Evolutionary conservation across 2,888 invertebrate species (phyloP), one percentile per base, ranked within the genome.

Genomic region (Penaeus monodon): DNA sequence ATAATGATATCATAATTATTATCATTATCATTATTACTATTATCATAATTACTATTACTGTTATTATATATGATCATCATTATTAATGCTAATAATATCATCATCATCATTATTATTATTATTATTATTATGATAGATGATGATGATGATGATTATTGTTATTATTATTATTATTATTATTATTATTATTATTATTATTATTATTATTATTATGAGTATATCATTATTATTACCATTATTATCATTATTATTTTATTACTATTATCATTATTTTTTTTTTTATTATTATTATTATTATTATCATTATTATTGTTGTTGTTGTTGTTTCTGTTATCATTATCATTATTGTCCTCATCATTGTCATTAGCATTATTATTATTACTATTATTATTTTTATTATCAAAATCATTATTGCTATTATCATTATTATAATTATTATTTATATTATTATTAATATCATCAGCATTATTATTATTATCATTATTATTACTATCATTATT

Each of bases 161-260:
- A n/a, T n/a, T 73, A 73, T 73, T 73, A 29, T 73, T 73, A 73
- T 73, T 29, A 73, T 73, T 7, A 22, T 27, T 73, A n/a, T 2
- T 27, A n/a, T 33, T 73, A 73, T 73, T 29, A n/a, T 73, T 73
- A 22, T 73, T 27, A 3, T 29, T 24, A 22, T 73, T 1, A 4
- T 73, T 14, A n/a, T 29, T 1, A n/a, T 33, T 33, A n/a, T 73
- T 1, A n/a, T 73, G 20, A n/a, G 27, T 14, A 0, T 73, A n/a
- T 7, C 33, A 33, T 33, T 2, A 38, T 38, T 38, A 3, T 38
- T 38, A 38, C 6, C 6, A 38, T 38, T 38, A 2, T 3, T 38
- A 3, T 38, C 6, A 38, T 38, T 38, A 38, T 38, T 6, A n/a
- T n/a, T n/a, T n/a, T n/a, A n/a, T n/a, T n/a, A n/a, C n/a, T n/a